These are phyloP conservation scores for Lordiphosa clarofinis DNA, from an alignment of 1,140 invertebrate genomes.

Conservation along the genomic window DNA sequence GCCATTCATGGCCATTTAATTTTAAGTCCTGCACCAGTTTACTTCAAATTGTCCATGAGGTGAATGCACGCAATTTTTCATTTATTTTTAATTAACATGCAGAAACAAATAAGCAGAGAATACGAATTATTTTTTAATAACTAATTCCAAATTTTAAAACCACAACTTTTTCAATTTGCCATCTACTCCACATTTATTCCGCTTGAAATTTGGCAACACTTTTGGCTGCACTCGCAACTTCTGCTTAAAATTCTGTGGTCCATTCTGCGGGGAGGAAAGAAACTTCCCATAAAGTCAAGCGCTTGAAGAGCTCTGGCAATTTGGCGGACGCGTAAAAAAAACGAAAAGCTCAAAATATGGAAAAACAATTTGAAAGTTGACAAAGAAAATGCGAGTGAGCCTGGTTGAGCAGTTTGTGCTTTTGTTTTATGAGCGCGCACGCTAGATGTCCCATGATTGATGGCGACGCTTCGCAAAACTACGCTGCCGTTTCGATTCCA, in stretches of 20 bases:
- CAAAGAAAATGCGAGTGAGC: conserved; percentile 45
- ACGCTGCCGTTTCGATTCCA: conserved; percentile 19
- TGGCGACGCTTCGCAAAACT: conserved; percentile 17
- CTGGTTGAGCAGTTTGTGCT: conserved; percentile 20
- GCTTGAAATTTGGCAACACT: background rate
- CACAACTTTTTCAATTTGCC: too few species aligned
- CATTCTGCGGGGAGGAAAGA: conserved; percentile 1
- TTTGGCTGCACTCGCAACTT: background rate
- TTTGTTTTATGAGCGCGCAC: conserved; percentile 63
- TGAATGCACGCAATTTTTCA: too few species aligned
- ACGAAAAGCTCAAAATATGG: conserved; percentile 44
- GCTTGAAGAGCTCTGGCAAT: conserved; percentile 33
- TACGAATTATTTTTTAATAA: too few species aligned
- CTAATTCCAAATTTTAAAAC: too few species aligned
- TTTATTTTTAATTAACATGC: too few species aligned
- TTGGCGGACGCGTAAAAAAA: conserved; percentile 1
- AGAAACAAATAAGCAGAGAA: too few species aligned
- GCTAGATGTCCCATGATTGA: conserved; percentile 61
- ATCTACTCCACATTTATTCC: too few species aligned
- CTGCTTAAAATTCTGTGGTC: background rate
- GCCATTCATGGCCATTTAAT: too few species aligned
- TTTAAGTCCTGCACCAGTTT: too few species aligned
- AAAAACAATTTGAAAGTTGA: conserved; percentile 66
- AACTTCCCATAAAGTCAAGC: conserved; percentile 31
- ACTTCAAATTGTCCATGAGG: too few species aligned